Evolutionary conservation across 1,140 invertebrate genomes (phyloP).

Genomic region (Drosophila aff.): DNA sequence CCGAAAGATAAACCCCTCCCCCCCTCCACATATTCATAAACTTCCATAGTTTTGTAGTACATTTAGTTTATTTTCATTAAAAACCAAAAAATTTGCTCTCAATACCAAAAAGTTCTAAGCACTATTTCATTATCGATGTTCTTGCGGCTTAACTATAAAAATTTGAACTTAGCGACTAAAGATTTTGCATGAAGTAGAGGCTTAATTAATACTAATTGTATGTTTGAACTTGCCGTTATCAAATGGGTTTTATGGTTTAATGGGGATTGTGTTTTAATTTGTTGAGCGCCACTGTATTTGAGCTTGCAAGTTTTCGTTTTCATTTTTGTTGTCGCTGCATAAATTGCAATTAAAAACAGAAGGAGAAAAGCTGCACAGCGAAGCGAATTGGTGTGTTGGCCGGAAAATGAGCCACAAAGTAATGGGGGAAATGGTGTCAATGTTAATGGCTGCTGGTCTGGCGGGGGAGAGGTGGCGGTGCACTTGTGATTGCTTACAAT

Average conservation of each 20-base stretch:
- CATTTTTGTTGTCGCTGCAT: slow-evolving; percentile 27
- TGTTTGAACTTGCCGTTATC: slow-evolving; percentile 43
- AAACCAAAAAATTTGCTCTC: slow-evolving; percentile 47
- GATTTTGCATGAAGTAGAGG: slow-evolving; percentile 43
- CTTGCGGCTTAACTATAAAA: slow-evolving; percentile 64
- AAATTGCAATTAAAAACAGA: slow-evolving; percentile 35
- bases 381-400: slow-evolving; percentile 26
- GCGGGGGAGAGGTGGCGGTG: slow-evolving; percentile 2
- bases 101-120: slow-evolving; percentile 37
- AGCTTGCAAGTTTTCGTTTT: slow-evolving; percentile 25
- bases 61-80: slow-evolving; percentile 75
- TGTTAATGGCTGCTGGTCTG: slow-evolving; percentile 28
- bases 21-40: not conserved
- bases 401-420: slow-evolving; percentile 25
- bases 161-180: slow-evolving; percentile 56
- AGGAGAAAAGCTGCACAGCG: slow-evolving; percentile 41
- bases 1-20: not conserved
- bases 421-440: slow-evolving; percentile 46
- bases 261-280: slow-evolving; percentile 8
- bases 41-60: slow-evolving; percentile 32
- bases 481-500: slow-evolving; percentile 26
- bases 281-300: slow-evolving; percentile 43
- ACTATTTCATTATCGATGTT: slow-evolving; percentile 18
- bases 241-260: slow-evolving; percentile 20
- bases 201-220: slow-evolving; percentile 58